Conservation (phyloP, 1,140 invertebrate genomes). For the Drosophila ambigua region DNA sequence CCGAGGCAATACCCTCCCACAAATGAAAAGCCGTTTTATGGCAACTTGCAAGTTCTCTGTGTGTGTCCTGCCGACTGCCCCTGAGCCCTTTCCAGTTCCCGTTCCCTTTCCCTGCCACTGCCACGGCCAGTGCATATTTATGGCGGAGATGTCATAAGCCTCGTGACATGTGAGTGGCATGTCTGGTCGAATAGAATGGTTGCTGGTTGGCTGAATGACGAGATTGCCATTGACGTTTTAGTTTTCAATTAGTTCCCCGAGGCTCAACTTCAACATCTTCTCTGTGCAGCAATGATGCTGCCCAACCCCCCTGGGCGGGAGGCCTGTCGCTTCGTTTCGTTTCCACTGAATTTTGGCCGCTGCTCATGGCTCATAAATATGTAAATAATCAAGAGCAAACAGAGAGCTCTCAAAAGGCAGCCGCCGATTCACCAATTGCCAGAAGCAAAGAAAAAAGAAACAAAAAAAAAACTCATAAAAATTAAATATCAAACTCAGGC, state of each 20-base stretch:
- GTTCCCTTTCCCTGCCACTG: not conserved
- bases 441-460: slow-evolving; percentile 21
- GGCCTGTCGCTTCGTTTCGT: too few species aligned
- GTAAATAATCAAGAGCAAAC: slow-evolving; percentile 30
- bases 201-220: slow-evolving; percentile 38
- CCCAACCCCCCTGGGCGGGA: slow-evolving; percentile 7
- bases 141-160: slow-evolving; percentile 47
- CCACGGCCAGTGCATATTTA: slow-evolving; percentile 29
- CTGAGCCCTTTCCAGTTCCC: not conserved
- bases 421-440: slow-evolving; percentile 16
- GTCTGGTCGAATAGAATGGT: slow-evolving; percentile 43
- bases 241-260: slow-evolving; percentile 71
- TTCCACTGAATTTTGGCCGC: slow-evolving; percentile 3
- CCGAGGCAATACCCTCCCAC: slow-evolving; percentile 13
- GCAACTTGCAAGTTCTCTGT: slow-evolving; percentile 26
- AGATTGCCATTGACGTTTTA: slow-evolving; percentile 77
- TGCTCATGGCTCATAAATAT: slow-evolving; percentile 43
- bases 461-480: slow-evolving; percentile 38
- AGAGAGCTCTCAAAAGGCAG: slow-evolving; percentile 9
- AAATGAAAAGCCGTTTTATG: slow-evolving; percentile 52
- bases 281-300: not conserved
- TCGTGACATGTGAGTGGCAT: slow-evolving; percentile 47
- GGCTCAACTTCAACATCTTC: not conserved
- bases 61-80: not conserved
- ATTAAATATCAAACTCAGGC: slow-evolving; percentile 68